phyloP scores from a whole-genome alignment of 2,797 vertebrate genomes.

The Meriones psammophilus region DNA sequence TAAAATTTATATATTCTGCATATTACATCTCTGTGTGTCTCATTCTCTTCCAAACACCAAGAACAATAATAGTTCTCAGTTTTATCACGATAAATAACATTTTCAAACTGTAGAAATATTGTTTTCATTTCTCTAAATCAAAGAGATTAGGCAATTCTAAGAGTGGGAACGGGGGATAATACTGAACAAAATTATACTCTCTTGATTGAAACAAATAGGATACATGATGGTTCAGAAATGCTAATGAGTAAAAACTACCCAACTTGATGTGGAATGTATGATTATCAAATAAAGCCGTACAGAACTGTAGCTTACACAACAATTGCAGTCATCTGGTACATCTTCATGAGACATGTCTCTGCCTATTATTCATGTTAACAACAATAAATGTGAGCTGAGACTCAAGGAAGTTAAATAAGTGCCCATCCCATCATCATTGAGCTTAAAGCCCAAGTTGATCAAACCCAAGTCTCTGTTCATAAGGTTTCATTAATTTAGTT shows the following conservation, averaged over 20 bases:
- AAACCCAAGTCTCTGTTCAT: neutral
- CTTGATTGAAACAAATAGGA: neutral
- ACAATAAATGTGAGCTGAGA: neutral
- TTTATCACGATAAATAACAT: neutral
- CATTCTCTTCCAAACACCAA: neutral
- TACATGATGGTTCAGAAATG: neutral
- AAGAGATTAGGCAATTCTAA: neutral
- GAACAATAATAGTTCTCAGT: neutral
- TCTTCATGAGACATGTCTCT: neutral
- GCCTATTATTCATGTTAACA: neutral
- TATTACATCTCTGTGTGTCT: neutral
- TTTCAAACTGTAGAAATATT: slow-evolving; percentile 4
- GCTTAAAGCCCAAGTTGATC: neutral
- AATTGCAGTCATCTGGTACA: neutral
- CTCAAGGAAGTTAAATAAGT: neutral
- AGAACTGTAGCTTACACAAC: neutral
- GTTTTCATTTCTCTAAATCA: neutral
- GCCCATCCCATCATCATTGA: neutral
- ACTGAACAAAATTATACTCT: neutral
- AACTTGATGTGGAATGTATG: neutral
- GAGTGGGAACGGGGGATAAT: neutral
- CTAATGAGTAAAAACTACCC: neutral
- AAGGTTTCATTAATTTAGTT: neutral
- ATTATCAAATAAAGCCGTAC: slow-evolving; percentile 19
- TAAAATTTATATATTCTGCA: neutral